Evolutionary conservation across 2,888 invertebrate genomes (phyloP).

Genomic region (Gerris lacustris): DNA sequence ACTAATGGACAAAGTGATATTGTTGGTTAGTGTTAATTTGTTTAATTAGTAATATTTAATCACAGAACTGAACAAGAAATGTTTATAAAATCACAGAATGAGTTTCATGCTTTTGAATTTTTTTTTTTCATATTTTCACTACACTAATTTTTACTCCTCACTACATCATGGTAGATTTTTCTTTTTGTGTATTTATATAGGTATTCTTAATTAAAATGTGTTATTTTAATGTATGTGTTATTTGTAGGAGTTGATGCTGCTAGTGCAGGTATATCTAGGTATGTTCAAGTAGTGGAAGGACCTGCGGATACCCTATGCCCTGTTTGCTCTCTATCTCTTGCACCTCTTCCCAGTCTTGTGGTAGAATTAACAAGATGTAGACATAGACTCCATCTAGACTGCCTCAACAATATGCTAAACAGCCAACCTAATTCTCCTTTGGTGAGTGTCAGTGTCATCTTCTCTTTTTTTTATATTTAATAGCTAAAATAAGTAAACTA

Average conservation of each 20-base stretch:
- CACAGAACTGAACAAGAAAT: no score
- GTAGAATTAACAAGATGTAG: conserved; percentile 59
- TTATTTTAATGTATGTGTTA: conserved; percentile 1
- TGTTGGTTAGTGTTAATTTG: no score
- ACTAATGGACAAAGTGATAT: no score
- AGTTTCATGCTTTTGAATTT: background rate
- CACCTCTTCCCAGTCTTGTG: conserved; percentile 37
- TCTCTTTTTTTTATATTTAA: no score
- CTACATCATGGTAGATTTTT: no score
- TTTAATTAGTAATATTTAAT: no score
- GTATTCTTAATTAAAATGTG: no score
- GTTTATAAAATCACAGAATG: background rate
- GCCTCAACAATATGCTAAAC: conserved; percentile 61
- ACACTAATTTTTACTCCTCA: no score
- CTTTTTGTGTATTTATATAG: no score
- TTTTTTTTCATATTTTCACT: no score
- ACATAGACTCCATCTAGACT: conserved; percentile 69
- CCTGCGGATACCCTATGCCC: conserved; percentile 49
- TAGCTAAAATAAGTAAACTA: no score
- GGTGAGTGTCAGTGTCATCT: conserved; percentile 29
- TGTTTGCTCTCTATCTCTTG: conserved; percentile 50
- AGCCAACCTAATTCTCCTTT: conserved; percentile 36
- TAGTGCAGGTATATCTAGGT: conserved; percentile 53
- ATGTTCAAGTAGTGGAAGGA: conserved; percentile 53
- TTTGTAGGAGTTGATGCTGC: conserved; percentile 43